phyloP scores from a whole-genome alignment of 2,797 vertebrate species.

The Phalanger gymnotis region DNA sequence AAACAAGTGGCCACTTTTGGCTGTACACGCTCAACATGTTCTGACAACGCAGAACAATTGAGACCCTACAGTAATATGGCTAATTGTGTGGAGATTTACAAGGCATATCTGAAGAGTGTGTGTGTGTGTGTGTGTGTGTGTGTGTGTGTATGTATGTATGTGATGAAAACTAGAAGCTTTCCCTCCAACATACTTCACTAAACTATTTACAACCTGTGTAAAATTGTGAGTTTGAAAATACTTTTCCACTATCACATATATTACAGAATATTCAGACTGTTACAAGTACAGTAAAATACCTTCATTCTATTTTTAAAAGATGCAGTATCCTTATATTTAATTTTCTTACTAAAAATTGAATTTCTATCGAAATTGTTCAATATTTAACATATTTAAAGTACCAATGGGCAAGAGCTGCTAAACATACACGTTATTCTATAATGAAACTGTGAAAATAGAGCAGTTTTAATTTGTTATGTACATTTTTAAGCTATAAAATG shows the following conservation, averaged over 20 bases:
- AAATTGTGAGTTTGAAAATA: constrained; percentile 91
- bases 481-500: constrained; percentile 81
- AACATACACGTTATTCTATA: constrained; percentile 66
- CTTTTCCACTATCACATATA: constrained; percentile 91
- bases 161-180: constrained; percentile 90
- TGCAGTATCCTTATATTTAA: constrained; percentile 89
- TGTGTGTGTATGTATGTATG: constrained; percentile 44
- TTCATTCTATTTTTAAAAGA: constrained; percentile 89
- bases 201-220: constrained; percentile 93
- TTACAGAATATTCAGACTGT: constrained; percentile 92
- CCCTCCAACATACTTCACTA: constrained; percentile 85
- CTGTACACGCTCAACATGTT: constrained; percentile 62
- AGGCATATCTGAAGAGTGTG: constrained; percentile 75
- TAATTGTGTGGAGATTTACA: constrained; percentile 74
- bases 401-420: constrained; percentile 71
- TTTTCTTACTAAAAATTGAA: constrained; percentile 78
- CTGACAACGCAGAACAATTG: constrained; percentile 68
- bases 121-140: background rate
- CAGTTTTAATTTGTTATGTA: constrained; percentile 76
- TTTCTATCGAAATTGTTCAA: constrained; percentile 69
- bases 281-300: constrained; percentile 91
- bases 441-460: constrained; percentile 83
- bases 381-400: constrained; percentile 80
- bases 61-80: constrained; percentile 45
- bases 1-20: constrained; percentile 74